phyloP scores from a whole-genome alignment of 1,140 invertebrate species.

The Ips typographus region DNA sequence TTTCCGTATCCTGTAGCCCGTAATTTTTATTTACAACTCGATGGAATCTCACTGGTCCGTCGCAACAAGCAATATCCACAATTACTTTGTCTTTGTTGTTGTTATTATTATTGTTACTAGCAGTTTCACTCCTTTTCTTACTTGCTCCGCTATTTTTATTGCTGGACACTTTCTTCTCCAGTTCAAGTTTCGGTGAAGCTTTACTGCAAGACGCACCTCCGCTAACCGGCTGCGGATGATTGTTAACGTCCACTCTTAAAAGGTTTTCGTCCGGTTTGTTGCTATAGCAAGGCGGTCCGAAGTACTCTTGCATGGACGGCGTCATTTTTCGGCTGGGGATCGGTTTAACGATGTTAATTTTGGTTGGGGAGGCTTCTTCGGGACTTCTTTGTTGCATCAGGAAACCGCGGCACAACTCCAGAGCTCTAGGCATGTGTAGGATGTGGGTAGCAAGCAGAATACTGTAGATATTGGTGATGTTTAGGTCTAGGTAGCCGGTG shows the following conservation, averaged over 20 bases:
- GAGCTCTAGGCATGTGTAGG: slow-evolving; percentile 72
- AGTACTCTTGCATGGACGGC: slow-evolving; percentile 42
- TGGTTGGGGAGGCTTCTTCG: slow-evolving; percentile 21
- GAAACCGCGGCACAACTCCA: slow-evolving; percentile 65
- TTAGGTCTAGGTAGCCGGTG: slow-evolving; percentile 71
- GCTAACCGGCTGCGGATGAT: background rate
- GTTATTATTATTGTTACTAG: background rate
- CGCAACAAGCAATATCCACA: slow-evolving; percentile 82
- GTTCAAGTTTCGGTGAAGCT: background rate
- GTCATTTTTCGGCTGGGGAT: slow-evolving; percentile 52
- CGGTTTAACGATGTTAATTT: slow-evolving; percentile 52
- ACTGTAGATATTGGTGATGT: slow-evolving; percentile 70
- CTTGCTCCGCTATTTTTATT: background rate
- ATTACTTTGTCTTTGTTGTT: slow-evolving; percentile 58
- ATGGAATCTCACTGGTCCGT: slow-evolving; percentile 82
- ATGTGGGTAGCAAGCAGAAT: slow-evolving; percentile 72
- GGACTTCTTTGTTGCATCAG: slow-evolving; percentile 48
- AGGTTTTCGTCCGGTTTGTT: slow-evolving; percentile 13
- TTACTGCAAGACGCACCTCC: background rate
- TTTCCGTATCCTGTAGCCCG: slow-evolving; percentile 50
- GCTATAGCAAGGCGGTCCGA: slow-evolving; percentile 31
- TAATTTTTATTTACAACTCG: slow-evolving; percentile 76
- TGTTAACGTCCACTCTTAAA: background rate
- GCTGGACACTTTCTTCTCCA: background rate
- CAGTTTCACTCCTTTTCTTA: background rate